A percentile compares a stretch with the other conserved stretches of the same genome.
These are phyloP conservation scores for Anoplius nigerrimus DNA, from an alignment of 2,888 invertebrate species.

Conservation along the genomic window DNA sequence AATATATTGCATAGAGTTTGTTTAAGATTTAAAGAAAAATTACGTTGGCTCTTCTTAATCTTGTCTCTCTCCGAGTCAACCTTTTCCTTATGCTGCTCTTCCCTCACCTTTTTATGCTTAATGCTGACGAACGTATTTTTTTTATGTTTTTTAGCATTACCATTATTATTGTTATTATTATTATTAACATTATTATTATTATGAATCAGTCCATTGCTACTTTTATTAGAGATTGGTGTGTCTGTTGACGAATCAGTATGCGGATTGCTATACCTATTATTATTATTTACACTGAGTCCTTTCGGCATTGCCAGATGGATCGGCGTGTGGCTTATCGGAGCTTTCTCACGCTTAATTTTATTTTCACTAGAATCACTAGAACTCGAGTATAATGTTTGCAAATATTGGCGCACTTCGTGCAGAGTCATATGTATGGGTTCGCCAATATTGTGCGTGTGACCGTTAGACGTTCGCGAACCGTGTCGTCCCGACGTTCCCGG, in stretches of 20 bases:
- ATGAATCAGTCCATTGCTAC: slow-evolving; percentile 75
- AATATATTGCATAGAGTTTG: slow-evolving; percentile 92
- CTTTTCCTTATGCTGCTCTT: slow-evolving; percentile 65
- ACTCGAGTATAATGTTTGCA: slow-evolving; percentile 88
- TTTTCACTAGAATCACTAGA: slow-evolving; percentile 82
- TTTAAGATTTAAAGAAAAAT: slow-evolving; percentile 86
- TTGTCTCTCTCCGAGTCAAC: slow-evolving; percentile 76
- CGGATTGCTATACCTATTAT: slow-evolving; percentile 72
- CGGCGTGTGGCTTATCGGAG: slow-evolving; percentile 53
- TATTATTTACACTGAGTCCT: slow-evolving; percentile 73
- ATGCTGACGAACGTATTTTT: slow-evolving; percentile 79
- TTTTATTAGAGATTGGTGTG: slow-evolving; percentile 74
- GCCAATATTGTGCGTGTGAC: slow-evolving; percentile 78
- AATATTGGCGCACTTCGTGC: slow-evolving; percentile 88
- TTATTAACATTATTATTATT: slow-evolving; percentile 76
- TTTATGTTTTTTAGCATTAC: slow-evolving; percentile 80
- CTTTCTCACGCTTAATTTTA: slow-evolving; percentile 74
- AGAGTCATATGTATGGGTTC: slow-evolving; percentile 91
- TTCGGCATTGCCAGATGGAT: slow-evolving; percentile 70
- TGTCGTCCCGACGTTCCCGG: slow-evolving; percentile 79
- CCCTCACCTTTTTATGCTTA: slow-evolving; percentile 76
- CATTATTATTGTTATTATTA: slow-evolving; percentile 76
- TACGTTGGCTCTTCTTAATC: slow-evolving; percentile 80
- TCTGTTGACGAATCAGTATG: slow-evolving; percentile 73
- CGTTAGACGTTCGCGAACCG: slow-evolving; percentile 73